Conservation (phyloP, 1,140 invertebrate species). For the Drosophila albomicans region DNA sequence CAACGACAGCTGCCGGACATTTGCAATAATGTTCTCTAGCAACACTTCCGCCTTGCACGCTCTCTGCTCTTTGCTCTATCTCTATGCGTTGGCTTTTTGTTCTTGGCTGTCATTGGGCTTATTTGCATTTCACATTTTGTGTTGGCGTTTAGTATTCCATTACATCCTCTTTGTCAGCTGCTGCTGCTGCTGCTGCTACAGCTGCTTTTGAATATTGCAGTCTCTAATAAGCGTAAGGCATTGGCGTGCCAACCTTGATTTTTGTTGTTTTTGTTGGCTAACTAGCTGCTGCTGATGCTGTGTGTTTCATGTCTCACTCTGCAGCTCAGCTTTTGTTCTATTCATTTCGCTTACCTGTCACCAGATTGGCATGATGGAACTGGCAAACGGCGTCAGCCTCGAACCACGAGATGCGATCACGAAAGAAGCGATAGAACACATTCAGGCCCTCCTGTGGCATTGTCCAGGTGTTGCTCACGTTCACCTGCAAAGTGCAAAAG, state of each 20-base stretch:
- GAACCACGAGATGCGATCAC: slow-evolving; percentile 91
- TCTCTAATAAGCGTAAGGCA: too few relatives aligned
- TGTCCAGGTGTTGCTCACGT: slow-evolving; percentile 91
- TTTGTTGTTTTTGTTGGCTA: slow-evolving; percentile 37
- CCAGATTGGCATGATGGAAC: slow-evolving; percentile 91
- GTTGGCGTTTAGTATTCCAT: slow-evolving; percentile 55
- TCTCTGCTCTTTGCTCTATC: not conserved
- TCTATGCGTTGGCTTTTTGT: slow-evolving; percentile 6
- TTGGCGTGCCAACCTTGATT: slow-evolving; percentile 20
- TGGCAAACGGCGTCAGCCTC: slow-evolving; percentile 92
- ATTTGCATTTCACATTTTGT: slow-evolving; percentile 74
- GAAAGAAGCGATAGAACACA: slow-evolving; percentile 92
- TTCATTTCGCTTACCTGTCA: slow-evolving; percentile 87
- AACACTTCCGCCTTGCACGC: slow-evolving; percentile 5
- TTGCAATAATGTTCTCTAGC: slow-evolving; percentile 63
- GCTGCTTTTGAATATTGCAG: not conserved
- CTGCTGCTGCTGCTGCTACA: too few relatives aligned
- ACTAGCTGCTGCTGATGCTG: slow-evolving; percentile 2
- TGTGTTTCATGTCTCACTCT: too few relatives aligned
- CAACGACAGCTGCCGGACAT: slow-evolving; percentile 68
- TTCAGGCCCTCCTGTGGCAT: slow-evolving; percentile 90
- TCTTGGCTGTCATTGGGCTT: slow-evolving; percentile 55
- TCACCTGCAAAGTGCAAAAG: slow-evolving; percentile 86
- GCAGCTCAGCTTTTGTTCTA: too few relatives aligned
- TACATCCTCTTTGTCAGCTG: slow-evolving; percentile 13